phyloP scores from a whole-genome alignment of 2,113 vertebrate species.

The Saguinus midas region DNA sequence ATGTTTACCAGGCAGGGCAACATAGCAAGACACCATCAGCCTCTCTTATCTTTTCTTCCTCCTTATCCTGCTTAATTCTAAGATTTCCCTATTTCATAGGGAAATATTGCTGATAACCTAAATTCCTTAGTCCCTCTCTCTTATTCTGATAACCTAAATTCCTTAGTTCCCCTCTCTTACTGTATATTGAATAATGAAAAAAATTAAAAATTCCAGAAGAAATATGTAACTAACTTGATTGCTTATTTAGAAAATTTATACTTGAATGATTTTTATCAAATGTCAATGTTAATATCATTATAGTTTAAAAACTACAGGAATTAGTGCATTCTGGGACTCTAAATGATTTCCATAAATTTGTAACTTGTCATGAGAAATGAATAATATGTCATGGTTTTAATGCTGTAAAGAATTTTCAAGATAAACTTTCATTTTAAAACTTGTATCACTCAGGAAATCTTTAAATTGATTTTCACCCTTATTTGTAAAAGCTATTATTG shows the following conservation, averaged over 20 bases:
- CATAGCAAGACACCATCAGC: too few species aligned
- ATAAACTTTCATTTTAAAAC: conserved; percentile 19
- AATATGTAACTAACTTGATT: neutral
- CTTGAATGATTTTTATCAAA: neutral
- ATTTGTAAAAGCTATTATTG: conserved; percentile 30
- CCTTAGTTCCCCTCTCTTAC: too few species aligned
- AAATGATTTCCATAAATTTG: conserved; percentile 30
- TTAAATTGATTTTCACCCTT: conserved; percentile 72
- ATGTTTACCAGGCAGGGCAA: too few species aligned
- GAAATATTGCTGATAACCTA: too few species aligned
- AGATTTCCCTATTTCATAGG: too few species aligned
- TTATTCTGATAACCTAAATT: too few species aligned
- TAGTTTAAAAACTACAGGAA: neutral
- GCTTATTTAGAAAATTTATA: neutral
- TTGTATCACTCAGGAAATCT: conserved; percentile 38
- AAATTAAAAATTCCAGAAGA: conserved; percentile 9
- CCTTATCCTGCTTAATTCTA: too few species aligned
- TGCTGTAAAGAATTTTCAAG: neutral
- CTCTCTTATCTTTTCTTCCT: too few species aligned
- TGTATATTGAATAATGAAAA: neutral
- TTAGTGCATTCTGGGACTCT: neutral
- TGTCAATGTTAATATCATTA: neutral
- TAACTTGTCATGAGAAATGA: conserved; percentile 19
- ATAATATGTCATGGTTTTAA: neutral
- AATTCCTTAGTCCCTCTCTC: too few species aligned